Percentiles rank a stretch among this genome's conserved stretches.
Conservation (phyloP, 1,140 invertebrate genomes). For the Archivesica marissinica region DNA sequence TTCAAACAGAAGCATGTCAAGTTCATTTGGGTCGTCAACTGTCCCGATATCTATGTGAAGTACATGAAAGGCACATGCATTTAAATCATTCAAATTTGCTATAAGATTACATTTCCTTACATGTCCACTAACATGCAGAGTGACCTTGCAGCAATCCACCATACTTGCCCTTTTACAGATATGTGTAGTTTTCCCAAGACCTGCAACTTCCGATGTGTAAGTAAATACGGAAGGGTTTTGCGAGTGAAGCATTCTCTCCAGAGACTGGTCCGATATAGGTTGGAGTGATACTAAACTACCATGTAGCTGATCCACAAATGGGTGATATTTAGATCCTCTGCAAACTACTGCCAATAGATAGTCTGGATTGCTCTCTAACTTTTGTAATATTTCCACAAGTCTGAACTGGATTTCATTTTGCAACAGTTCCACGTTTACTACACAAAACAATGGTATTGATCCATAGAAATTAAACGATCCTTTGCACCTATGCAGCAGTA, state of each 20-base stretch:
- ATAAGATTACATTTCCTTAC: constrained; percentile 6
- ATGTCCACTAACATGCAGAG: constrained; percentile 64
- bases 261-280: constrained; percentile 29
- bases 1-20: constrained; percentile 69
- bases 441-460: constrained; percentile 48
- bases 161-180: constrained; percentile 19
- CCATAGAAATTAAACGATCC: background rate
- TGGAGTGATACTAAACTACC: background rate
- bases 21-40: constrained; percentile 40
- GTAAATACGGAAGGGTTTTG: constrained; percentile 40
- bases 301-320: constrained; percentile 58
- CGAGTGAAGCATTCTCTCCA: constrained; percentile 18
- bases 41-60: constrained; percentile 66
- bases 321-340: constrained; percentile 58
- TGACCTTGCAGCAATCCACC: background rate
- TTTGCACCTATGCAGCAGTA: constrained; percentile 61
- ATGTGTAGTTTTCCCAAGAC: constrained; percentile 64
- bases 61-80: constrained; percentile 7
- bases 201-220: constrained; percentile 64
- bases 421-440: constrained; percentile 67
- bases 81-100: constrained; percentile 4
- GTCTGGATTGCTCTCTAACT: background rate
- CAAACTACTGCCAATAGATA: constrained; percentile 56
- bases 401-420: constrained; percentile 53
- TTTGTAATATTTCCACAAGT: constrained; percentile 53